Percentiles rank a stretch among this genome's conserved stretches.
Evolutionary conservation across 2,888 invertebrate genomes (phyloP).

Genomic region (Pammene aurita): DNA sequence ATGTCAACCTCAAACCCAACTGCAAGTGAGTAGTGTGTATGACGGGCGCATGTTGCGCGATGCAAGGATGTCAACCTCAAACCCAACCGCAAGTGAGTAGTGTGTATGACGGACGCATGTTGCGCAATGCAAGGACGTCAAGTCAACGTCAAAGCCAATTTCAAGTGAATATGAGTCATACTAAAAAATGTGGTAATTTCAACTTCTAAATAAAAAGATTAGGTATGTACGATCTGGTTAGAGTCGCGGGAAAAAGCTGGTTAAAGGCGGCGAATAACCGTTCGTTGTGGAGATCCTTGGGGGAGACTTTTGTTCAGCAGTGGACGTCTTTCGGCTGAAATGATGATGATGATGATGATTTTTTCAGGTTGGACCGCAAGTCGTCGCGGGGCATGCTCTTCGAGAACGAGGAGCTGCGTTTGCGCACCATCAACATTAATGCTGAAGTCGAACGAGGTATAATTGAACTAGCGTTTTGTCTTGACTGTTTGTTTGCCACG

Average conservation of each 20-base stretch:
- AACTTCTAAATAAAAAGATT: too few relatives aligned
- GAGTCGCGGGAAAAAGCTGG: too few relatives aligned
- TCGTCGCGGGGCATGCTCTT: constrained; percentile 96
- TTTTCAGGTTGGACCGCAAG: constrained; percentile 90
- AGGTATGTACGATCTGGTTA: too few relatives aligned
- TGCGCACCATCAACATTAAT: constrained; percentile 95
- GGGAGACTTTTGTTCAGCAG: too few relatives aligned
- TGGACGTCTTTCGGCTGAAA: too few relatives aligned
- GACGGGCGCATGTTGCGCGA: constrained; percentile 91
- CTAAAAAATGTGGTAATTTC: too few relatives aligned
- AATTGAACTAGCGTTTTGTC: neutral
- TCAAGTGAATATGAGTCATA: constrained; percentile 89
- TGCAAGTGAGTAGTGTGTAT: too few relatives aligned
- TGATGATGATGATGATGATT: neutral
- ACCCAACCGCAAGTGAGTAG: constrained; percentile 89
- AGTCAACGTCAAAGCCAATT: constrained; percentile 94
- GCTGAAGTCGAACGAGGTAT: constrained; percentile 96
- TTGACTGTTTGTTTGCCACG: too few relatives aligned
- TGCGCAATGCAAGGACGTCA: constrained; percentile 92
- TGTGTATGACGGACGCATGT: constrained; percentile 91
- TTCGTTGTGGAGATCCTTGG: too few relatives aligned
- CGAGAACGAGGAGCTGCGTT: constrained; percentile 95
- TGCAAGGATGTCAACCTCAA: constrained; percentile 94
- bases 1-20: constrained; percentile 39
- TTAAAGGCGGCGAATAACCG: too few relatives aligned